phyloP scores from a whole-genome alignment of 2,113 vertebrate genomes.

The human (Homo sapiens) region DNA sequence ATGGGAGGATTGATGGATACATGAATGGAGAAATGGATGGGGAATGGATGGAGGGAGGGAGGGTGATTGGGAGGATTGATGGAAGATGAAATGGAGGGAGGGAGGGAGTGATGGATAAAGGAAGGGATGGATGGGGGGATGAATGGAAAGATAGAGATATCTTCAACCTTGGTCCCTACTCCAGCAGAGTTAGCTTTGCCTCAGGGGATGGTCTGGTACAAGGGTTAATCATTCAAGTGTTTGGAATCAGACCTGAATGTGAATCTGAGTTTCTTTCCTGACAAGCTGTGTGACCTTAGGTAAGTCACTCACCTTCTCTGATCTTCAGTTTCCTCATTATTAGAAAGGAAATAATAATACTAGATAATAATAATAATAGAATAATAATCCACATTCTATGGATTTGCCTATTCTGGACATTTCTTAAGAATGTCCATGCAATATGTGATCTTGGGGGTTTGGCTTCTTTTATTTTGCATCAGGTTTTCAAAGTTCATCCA shows the following conservation, averaged over 20 bases:
- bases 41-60: not conserved
- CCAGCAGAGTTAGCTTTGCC: not conserved
- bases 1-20: not conserved
- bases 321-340: not conserved
- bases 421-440: too few relatives aligned
- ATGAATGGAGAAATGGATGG: not conserved
- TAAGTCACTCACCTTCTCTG: not conserved
- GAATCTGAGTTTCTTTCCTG: not conserved
- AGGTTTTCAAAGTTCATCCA: too few relatives aligned
- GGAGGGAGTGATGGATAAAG: not conserved
- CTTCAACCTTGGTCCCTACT: not conserved
- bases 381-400: not conserved
- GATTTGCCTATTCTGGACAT: too few relatives aligned
- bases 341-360: not conserved
- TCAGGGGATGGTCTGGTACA: not conserved
- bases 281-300: not conserved
- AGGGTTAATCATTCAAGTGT: not conserved
- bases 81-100: too few relatives aligned
- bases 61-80: not conserved
- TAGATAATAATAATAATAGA: too few relatives aligned
- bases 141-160: too few relatives aligned
- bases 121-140: not conserved
- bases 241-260: not conserved
- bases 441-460: too few relatives aligned
- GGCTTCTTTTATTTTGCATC: too few relatives aligned